phyloP scores from a whole-genome alignment of 2,113 vertebrate genomes.

The Telmatochromis brichardi region DNA sequence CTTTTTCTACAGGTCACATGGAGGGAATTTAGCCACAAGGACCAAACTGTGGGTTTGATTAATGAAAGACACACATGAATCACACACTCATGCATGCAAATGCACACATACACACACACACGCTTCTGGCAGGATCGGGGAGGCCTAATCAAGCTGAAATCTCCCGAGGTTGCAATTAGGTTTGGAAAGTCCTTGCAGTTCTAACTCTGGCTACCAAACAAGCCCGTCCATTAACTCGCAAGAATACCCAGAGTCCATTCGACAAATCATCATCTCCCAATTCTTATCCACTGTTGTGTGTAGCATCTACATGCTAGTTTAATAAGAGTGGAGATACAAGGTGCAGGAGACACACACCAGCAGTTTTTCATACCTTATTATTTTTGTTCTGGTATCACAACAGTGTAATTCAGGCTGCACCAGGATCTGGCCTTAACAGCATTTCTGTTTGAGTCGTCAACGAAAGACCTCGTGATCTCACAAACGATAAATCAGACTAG shows the following conservation, averaged over 20 bases:
- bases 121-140: slow-evolving; percentile 12
- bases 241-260: slow-evolving; percentile 6
- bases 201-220: slow-evolving; percentile 17
- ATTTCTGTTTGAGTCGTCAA: background rate
- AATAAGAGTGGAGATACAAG: background rate
- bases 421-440: background rate
- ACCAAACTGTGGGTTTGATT: slow-evolving; percentile 51
- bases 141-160: slow-evolving; percentile 49
- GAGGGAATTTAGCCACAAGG: slow-evolving; percentile 40
- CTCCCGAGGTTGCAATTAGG: slow-evolving; percentile 54
- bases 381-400: background rate
- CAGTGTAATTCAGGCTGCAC: background rate
- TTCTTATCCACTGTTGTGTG: background rate
- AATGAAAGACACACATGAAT: slow-evolving; percentile 42
- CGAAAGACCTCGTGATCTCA: background rate
- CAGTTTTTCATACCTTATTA: background rate
- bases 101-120: background rate
- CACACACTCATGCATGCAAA: background rate
- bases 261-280: background rate
- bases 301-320: background rate
- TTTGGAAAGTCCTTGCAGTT: slow-evolving; percentile 13
- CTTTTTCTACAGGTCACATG: slow-evolving; percentile 49
- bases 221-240: background rate
- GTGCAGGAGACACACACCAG: background rate
- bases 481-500: background rate